Conservation (phyloP, 2,888 invertebrate species). For the Drosophila recens region DNA sequence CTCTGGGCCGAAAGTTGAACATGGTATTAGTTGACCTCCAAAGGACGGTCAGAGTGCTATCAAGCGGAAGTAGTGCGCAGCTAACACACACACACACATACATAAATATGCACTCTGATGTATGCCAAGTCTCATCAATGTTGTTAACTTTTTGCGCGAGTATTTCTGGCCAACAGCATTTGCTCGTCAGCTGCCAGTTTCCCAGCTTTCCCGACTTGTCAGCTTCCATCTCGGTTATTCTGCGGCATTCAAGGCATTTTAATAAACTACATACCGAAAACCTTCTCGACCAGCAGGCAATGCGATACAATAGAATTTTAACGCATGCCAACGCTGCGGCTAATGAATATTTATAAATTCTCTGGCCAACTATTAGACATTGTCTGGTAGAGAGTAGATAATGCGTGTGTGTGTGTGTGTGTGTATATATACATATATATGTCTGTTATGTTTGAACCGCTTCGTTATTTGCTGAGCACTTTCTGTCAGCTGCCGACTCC, state of each 20-base stretch:
- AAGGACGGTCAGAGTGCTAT: conserved; percentile 41
- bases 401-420: neutral
- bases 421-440: neutral
- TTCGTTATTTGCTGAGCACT: conserved; percentile 48
- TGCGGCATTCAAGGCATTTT: conserved; percentile 58
- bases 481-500: conserved; percentile 40
- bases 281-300: conserved; percentile 21
- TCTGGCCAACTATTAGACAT: conserved; percentile 21
- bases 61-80: conserved; percentile 52
- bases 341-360: conserved; percentile 74
- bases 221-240: conserved; percentile 39
- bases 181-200: conserved; percentile 26
- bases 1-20: conserved; percentile 14
- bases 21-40: conserved; percentile 27
- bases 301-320: conserved; percentile 43
- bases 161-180: conserved; percentile 27
- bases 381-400: conserved; percentile 14
- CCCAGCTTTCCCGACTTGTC: neutral
- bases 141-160: conserved; percentile 39
- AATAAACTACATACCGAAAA: conserved; percentile 58
- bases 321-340: conserved; percentile 49
- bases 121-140: conserved; percentile 39
- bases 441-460: conserved; percentile 26
- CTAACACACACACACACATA: conserved; percentile 5
- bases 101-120: neutral